Conservation (phyloP, 2,888 invertebrate species). For the Torymus tubicola region DNA sequence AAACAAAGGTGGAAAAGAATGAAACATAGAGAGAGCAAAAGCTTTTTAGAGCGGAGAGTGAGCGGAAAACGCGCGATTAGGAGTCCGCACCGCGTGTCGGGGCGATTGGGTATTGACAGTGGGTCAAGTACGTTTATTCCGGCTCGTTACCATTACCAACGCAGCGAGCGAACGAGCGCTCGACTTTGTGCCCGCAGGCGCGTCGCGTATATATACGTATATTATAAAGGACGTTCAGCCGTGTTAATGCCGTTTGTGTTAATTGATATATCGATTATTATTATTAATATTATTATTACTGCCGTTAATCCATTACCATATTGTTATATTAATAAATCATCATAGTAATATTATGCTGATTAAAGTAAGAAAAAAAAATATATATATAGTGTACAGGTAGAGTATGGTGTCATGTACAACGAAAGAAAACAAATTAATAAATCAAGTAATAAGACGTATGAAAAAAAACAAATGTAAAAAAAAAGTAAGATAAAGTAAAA, state of each 20-base stretch:
- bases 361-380: slow-evolving; percentile 62
- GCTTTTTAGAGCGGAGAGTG: background rate
- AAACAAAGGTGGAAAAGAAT: background rate
- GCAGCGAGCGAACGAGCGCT: background rate
- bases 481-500: too few species aligned
- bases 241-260: slow-evolving; percentile 48
- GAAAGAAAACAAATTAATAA: slow-evolving; percentile 61
- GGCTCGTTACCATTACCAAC: slow-evolving; percentile 45
- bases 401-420: slow-evolving; percentile 63
- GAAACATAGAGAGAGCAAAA: background rate
- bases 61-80: slow-evolving; percentile 50
- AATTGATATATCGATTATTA: slow-evolving; percentile 16
- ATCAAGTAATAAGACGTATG: slow-evolving; percentile 60
- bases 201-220: too few species aligned
- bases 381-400: background rate
- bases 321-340: slow-evolving; percentile 65
- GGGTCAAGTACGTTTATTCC: slow-evolving; percentile 57
- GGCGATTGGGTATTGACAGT: slow-evolving; percentile 54
- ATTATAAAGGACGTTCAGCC: background rate
- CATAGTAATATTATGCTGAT: slow-evolving; percentile 66
- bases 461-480: slow-evolving; percentile 63
- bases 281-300: slow-evolving; percentile 51
- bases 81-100: slow-evolving; percentile 5
- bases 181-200: background rate
- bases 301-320: slow-evolving; percentile 61